These are phyloP conservation scores for Drosophila asahinai DNA, from an alignment of 1,140 invertebrate species.

Conservation along the genomic window DNA sequence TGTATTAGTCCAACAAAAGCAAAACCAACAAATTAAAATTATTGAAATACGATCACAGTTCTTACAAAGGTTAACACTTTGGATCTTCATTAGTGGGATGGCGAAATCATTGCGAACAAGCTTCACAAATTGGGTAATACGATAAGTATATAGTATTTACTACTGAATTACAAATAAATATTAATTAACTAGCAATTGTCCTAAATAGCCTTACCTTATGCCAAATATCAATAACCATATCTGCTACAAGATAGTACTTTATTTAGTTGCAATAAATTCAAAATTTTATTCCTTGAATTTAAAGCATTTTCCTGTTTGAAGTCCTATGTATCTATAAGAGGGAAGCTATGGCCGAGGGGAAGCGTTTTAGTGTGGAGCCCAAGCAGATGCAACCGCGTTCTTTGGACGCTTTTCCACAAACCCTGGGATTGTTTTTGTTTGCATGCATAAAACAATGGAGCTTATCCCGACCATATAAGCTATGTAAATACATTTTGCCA, in stretches of 20 bases:
- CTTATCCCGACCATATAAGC: conserved; percentile 53
- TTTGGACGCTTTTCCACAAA: conserved; percentile 4
- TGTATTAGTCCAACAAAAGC: conserved; percentile 41
- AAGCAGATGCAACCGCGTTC: conserved; percentile 11
- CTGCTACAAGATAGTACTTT: neutral
- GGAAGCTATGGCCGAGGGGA: neutral
- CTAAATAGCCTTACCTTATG: no score
- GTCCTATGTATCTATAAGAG: neutral
- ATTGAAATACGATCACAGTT: conserved; percentile 29
- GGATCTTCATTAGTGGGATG: neutral
- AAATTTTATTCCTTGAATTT: neutral
- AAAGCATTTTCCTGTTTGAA: neutral
- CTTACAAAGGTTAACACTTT: neutral
- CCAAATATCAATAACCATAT: neutral
- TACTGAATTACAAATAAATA: neutral
- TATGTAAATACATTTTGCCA: conserved; percentile 57
- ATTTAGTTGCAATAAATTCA: neutral
- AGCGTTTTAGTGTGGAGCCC: neutral
- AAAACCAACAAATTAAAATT: conserved; percentile 50
- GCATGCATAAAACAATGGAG: conserved; percentile 55
- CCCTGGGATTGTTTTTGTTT: conserved; percentile 42
- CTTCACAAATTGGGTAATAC: neutral
- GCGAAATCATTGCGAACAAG: neutral
- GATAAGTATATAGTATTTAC: neutral
- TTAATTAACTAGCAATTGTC: no score